A percentile compares a stretch with the other conserved stretches of the same genome.
These are phyloP conservation scores for Coelopa pilipes DNA, from an alignment of 2,888 invertebrate species.

Conservation along the genomic window DNA sequence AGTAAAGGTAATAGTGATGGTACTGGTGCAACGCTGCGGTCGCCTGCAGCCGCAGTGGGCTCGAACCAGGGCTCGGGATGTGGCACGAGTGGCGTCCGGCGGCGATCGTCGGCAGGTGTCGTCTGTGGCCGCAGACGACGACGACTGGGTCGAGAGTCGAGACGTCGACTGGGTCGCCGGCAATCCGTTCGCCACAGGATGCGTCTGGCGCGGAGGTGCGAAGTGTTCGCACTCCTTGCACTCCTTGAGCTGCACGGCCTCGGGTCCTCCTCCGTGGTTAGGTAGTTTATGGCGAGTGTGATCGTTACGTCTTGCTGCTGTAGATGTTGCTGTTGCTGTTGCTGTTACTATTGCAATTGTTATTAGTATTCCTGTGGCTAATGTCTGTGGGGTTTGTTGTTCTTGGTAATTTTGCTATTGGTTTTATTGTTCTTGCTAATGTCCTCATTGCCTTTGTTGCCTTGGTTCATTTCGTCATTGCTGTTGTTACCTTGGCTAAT, in stretches of 20 bases:
- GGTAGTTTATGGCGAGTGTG: slow-evolving; percentile 26
- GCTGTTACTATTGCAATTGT: no score
- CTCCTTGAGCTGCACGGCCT: slow-evolving; percentile 12
- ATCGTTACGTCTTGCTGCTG: slow-evolving; percentile 19
- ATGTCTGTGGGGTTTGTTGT: no score
- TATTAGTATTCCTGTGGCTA: no score
- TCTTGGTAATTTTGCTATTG: no score
- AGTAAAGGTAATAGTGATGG: slow-evolving; percentile 19
- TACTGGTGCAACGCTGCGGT: slow-evolving; percentile 31
- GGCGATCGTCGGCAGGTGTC: slow-evolving; percentile 30
- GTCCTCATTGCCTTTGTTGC: no score
- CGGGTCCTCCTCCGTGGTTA: not conserved
- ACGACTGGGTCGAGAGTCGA: not conserved
- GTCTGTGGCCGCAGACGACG: slow-evolving; percentile 5
- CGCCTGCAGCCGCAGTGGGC: not conserved
- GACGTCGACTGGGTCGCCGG: not conserved
- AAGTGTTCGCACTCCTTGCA: slow-evolving; percentile 19
- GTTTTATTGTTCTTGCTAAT: no score
- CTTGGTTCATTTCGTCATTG: no score
- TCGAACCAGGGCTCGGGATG: not conserved
- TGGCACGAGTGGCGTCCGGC: slow-evolving; percentile 8
- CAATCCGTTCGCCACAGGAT: slow-evolving; percentile 36
- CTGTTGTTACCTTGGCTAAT: no score
- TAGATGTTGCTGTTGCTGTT: no score
- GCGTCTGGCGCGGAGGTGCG: slow-evolving; percentile 34